These are phyloP conservation scores for Nycteola revayana DNA, from an alignment of 2,888 invertebrate species.

Conservation along the genomic window DNA sequence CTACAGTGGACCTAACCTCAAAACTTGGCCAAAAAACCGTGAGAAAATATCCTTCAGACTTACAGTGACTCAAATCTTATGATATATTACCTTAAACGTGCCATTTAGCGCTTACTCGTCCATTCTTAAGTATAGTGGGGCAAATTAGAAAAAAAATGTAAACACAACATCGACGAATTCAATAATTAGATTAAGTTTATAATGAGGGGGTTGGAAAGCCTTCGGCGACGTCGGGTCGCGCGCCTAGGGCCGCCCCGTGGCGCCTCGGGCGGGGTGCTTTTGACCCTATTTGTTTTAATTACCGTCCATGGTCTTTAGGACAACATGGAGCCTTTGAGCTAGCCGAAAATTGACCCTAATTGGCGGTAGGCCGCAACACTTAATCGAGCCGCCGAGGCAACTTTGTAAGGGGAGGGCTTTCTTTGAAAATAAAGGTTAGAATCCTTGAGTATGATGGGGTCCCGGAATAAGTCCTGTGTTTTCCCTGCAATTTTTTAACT, in stretches of 20 bases:
- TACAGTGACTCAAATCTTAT: constrained; percentile 72
- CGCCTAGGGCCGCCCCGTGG: constrained; percentile 65
- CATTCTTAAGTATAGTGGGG: constrained; percentile 77
- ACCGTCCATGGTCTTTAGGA: constrained; percentile 73
- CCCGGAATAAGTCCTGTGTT: constrained; percentile 11
- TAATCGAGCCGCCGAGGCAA: constrained; percentile 40
- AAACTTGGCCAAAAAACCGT: constrained; percentile 60
- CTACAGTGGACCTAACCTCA: constrained; percentile 42
- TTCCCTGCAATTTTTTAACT: constrained; percentile 5
- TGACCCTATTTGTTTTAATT: constrained; percentile 82
- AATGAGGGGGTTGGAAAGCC: constrained; percentile 69
- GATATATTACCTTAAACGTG: constrained; percentile 80
- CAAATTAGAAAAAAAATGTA: constrained; percentile 80
- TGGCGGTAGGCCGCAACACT: constrained; percentile 62
- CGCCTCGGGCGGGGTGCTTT: constrained; percentile 74
- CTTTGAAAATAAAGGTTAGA: constrained; percentile 20
- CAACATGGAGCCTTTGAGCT: constrained; percentile 67
- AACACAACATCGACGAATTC: constrained; percentile 81
- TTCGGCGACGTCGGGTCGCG: constrained; percentile 72
- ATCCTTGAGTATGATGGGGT: constrained; percentile 6
- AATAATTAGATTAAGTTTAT: constrained; percentile 81
- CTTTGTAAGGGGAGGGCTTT: constrained; percentile 23
- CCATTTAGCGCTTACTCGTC: constrained; percentile 80
- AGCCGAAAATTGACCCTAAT: constrained; percentile 73
- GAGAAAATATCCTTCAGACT: constrained; percentile 62